These are phyloP conservation scores for Sternarchorhynchus goeldii DNA, from an alignment of 2,797 vertebrate species.

Conservation along the genomic window DNA sequence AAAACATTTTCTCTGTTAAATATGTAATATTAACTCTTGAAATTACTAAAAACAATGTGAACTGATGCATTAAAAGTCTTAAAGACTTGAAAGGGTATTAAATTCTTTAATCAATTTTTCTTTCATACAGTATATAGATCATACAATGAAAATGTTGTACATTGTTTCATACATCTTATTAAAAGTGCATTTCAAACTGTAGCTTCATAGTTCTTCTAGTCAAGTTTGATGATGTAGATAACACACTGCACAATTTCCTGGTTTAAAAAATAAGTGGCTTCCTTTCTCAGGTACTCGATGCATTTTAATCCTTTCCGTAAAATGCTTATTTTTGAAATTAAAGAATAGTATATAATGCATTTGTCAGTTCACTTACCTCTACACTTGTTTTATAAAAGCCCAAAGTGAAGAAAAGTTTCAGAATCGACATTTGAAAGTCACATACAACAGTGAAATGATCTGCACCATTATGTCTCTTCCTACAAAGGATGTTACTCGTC, in stretches of 20 bases:
- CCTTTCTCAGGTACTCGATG: background rate
- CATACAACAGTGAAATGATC: conserved; percentile 14
- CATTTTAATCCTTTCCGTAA: background rate
- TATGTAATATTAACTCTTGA: background rate
- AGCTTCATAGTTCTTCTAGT: background rate
- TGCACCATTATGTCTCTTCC: conserved; percentile 60
- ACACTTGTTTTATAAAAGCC: background rate
- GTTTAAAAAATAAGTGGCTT: conserved; percentile 8
- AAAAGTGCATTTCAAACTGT: background rate
- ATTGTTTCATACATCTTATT: background rate
- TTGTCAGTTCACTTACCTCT: conserved; percentile 34
- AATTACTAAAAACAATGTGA: background rate
- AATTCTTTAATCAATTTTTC: background rate
- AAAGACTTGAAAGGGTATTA: background rate
- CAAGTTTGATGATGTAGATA: background rate
- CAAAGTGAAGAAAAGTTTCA: background rate
- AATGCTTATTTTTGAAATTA: background rate
- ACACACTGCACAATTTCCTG: conserved; percentile 32
- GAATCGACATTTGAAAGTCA: background rate
- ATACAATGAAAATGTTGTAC: background rate
- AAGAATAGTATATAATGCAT: background rate
- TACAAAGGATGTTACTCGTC: conserved; percentile 65
- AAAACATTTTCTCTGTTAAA: conserved; percentile 5
- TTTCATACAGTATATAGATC: background rate
- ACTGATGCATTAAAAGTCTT: background rate